These are phyloP conservation scores for Dasyprocta punctata DNA, from an alignment of 2,113 vertebrate genomes.

Conservation along the genomic window DNA sequence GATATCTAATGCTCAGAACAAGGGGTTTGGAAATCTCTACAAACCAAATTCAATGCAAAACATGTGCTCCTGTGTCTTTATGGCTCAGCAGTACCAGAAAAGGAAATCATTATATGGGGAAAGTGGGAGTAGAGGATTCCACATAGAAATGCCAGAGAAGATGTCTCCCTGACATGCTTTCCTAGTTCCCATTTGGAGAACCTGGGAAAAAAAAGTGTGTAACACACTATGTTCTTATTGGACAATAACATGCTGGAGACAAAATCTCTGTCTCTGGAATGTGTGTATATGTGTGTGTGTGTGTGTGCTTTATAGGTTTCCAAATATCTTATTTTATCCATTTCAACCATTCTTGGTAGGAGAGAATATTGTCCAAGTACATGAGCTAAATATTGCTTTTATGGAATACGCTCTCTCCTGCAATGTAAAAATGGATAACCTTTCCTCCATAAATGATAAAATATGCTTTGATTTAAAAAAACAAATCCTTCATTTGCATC, in stretches of 20 bases:
- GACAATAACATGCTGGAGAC: background rate
- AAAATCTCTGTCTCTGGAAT: background rate
- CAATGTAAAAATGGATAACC: background rate
- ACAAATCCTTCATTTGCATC: slow-evolving; percentile 45
- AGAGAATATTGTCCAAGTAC: background rate
- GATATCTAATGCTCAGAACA: background rate
- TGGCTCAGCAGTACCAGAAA: background rate
- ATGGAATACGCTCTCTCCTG: background rate
- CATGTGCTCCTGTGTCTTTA: too few relatives aligned
- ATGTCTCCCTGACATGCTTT: background rate
- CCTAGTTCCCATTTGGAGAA: background rate
- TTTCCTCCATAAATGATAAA: slow-evolving; percentile 15
- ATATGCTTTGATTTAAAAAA: slow-evolving; percentile 56
- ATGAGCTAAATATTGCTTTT: slow-evolving; percentile 2
- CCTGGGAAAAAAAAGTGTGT: background rate
- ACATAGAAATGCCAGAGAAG: background rate
- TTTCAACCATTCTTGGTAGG: background rate
- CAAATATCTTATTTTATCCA: background rate
- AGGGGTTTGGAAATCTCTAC: background rate
- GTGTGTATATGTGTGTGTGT: background rate
- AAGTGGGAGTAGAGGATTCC: background rate
- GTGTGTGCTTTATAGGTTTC: background rate
- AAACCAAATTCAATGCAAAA: background rate
- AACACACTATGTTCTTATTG: background rate
- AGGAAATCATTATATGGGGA: background rate